A percentile compares a stretch with the other conserved stretches of the same genome.
Evolutionary conservation across 2,113 vertebrate species (phyloP).

Genomic region (Fulmarus glacialis): DNA sequence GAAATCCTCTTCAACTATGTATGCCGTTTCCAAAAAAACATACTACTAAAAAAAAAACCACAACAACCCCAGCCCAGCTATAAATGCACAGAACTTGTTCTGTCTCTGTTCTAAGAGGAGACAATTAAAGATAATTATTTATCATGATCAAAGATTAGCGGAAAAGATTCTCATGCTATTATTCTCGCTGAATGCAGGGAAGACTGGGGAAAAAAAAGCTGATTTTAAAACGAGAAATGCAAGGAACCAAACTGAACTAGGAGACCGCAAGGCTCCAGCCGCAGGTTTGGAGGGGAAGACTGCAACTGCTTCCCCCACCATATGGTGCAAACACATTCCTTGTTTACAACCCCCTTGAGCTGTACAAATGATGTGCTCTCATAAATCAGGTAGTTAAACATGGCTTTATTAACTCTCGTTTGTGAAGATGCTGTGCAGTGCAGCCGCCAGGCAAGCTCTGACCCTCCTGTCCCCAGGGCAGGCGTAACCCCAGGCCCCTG

Average conservation of each 20-base stretch:
- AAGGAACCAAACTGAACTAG: background rate
- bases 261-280: fast-evolving
- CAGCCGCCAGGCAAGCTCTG: background rate
- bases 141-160: background rate
- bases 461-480: background rate
- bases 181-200: background rate
- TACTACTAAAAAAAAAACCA: background rate
- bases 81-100: background rate
- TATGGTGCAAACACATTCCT: background rate
- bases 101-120: background rate
- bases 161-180: background rate
- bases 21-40: background rate
- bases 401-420: background rate
- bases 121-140: background rate
- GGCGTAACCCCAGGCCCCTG: background rate
- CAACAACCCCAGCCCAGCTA: background rate
- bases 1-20: background rate
- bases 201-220: background rate
- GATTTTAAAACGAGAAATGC: background rate
- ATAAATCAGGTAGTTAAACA: background rate
- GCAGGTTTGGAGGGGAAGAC: background rate
- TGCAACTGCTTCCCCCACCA: background rate
- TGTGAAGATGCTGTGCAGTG: background rate
- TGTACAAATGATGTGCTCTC: background rate
- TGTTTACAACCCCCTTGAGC: background rate